Evolutionary conservation across 2,888 invertebrate species (phyloP).

Genomic region (Hyalella azteca): DNA sequence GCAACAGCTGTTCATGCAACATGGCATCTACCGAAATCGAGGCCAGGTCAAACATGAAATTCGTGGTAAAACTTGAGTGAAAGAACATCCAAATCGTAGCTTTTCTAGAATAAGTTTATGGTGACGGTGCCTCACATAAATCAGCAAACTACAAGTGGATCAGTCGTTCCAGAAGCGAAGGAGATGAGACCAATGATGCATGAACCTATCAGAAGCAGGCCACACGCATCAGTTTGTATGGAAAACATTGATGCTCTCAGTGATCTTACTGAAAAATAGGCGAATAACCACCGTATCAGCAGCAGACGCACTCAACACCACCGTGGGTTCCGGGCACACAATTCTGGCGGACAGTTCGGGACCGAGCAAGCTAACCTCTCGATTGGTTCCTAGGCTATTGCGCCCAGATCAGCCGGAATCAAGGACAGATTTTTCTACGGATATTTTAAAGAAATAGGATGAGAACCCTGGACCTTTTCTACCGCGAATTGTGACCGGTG

Average conservation of each 20-base stretch:
- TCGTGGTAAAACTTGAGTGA: neutral
- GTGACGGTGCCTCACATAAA: neutral
- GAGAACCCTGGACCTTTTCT: slow-evolving; percentile 27
- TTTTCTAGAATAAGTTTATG: neutral
- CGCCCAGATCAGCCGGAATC: slow-evolving; percentile 8
- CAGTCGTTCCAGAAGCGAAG: neutral
- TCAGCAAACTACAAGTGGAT: neutral
- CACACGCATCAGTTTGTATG: neutral
- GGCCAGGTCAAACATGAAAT: neutral
- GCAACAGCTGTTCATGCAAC: neutral
- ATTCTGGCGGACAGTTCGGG: neutral
- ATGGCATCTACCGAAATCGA: neutral
- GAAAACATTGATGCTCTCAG: slow-evolving; percentile 20
- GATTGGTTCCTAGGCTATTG: slow-evolving; percentile 26
- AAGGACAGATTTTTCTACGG: slow-evolving; percentile 29
- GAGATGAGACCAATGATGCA: neutral
- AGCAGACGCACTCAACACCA: neutral
- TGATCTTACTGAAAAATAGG: slow-evolving; percentile 33
- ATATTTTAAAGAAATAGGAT: slow-evolving; percentile 9
- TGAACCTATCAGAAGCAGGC: too few relatives aligned
- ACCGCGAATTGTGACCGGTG: slow-evolving; percentile 18
- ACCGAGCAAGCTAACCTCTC: slow-evolving; percentile 12
- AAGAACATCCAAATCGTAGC: slow-evolving; percentile 9
- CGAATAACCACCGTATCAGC: slow-evolving; percentile 23
- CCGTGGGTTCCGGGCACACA: neutral